A percentile compares a stretch with the other conserved stretches of the same genome.
Conservation (phyloP, 2,888 invertebrate genomes). For the Aethes cnicana region DNA sequence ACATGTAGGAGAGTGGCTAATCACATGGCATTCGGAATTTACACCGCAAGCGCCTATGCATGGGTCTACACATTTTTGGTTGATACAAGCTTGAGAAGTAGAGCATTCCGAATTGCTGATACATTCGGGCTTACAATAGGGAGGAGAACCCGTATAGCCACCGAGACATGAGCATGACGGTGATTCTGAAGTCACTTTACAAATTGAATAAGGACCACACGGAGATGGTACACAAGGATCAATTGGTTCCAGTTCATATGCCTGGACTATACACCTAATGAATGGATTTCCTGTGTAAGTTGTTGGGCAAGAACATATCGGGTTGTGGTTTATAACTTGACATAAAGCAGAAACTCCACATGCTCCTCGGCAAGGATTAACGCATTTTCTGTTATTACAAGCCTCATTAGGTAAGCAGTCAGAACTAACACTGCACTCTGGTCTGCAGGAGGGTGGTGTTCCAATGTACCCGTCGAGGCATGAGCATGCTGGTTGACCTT, state of each 20-base stretch:
- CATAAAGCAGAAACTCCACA: conserved; percentile 90
- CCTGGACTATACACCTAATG: conserved; percentile 82
- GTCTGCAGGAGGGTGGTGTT: conserved; percentile 89
- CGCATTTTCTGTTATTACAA: conserved; percentile 90
- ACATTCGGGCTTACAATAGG: conserved; percentile 91
- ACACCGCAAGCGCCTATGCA: conserved; percentile 87
- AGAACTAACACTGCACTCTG: conserved; percentile 88
- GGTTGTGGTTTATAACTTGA: conserved; percentile 90
- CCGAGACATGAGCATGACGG: conserved; percentile 89
- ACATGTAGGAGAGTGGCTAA: conserved; percentile 89
- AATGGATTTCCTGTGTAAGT: conserved; percentile 90
- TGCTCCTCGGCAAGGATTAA: conserved; percentile 91
- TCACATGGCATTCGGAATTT: conserved; percentile 88
- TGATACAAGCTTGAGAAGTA: conserved; percentile 86
- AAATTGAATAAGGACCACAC: conserved; percentile 90
- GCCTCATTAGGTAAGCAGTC: conserved; percentile 89
- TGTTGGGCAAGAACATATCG: conserved; percentile 88
- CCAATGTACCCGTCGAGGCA: conserved; percentile 88
- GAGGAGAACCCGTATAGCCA: conserved; percentile 86
- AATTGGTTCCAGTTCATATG: conserved; percentile 71
- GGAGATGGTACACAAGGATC: conserved; percentile 91
- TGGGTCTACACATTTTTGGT: conserved; percentile 89
- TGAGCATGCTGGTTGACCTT: conserved; percentile 88
- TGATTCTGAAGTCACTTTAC: conserved; percentile 84
- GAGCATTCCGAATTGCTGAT: conserved; percentile 89